phyloP scores from a whole-genome alignment of 2,113 vertebrate genomes.

The Hirundichthys speculiger region DNA sequence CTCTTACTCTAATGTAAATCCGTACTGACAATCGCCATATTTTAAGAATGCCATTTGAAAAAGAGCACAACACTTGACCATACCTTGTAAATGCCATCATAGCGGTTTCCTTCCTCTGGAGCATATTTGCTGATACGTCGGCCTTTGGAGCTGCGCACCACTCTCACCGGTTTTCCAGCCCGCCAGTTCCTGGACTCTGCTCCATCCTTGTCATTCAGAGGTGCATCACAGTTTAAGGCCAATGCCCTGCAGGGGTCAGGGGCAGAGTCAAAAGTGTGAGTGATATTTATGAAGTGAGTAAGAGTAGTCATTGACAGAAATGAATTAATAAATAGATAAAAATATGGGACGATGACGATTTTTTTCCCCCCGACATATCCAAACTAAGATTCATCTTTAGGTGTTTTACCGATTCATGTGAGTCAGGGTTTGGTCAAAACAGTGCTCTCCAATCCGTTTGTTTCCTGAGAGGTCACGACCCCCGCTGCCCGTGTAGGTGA shows the following conservation, averaged over 20 bases:
- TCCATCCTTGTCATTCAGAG: conserved; percentile 96
- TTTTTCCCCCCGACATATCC: not conserved
- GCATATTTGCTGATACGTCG: conserved; percentile 98
- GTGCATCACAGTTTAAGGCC: conserved; percentile 97
- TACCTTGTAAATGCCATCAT: conserved; percentile 99
- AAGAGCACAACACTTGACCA: not conserved
- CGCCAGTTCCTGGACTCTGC: conserved; percentile 98
- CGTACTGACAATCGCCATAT: no score
- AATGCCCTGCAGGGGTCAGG: conserved; percentile 84
- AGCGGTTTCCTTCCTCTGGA: conserved; percentile 98
- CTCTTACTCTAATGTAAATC: no score
- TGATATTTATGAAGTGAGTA: not conserved
- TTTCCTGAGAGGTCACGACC: conserved; percentile 98
- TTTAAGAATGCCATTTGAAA: not conserved
- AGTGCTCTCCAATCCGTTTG: conserved; percentile 97
- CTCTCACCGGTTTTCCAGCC: conserved; percentile 95
- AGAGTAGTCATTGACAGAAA: not conserved
- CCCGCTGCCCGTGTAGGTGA: conserved; percentile 98
- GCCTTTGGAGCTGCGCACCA: conserved; percentile 97
- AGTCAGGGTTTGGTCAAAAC: conserved; percentile 97
- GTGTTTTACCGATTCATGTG: conserved; percentile 95
- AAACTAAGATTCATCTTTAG: not conserved
- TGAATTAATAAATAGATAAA: not conserved
- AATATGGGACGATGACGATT: not conserved
- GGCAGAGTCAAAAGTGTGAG: conserved; percentile 8